phyloP scores from a whole-genome alignment of 2,113 vertebrate species.

The Sylvietta virens region DNA sequence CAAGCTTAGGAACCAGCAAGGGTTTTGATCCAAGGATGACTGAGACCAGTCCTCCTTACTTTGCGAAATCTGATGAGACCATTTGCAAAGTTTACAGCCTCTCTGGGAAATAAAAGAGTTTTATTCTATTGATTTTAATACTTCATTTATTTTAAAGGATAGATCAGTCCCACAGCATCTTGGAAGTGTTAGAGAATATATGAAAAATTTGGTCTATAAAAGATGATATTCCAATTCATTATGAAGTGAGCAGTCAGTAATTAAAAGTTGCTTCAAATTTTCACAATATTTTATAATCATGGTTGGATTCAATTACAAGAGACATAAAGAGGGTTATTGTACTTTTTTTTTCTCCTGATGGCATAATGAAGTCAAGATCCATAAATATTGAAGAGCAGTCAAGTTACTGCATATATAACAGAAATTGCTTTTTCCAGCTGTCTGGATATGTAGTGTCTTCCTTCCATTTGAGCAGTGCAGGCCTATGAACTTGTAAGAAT shows the following conservation, averaged over 20 bases:
- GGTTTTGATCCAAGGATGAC: background rate
- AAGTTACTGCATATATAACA: background rate
- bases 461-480: background rate
- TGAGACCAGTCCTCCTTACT: background rate
- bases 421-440: background rate
- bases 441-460: background rate
- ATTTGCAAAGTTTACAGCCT: background rate
- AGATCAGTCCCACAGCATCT: background rate
- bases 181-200: background rate
- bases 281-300: slow-evolving; percentile 60
- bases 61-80: background rate
- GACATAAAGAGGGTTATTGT: slow-evolving; percentile 54
- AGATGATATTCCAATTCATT: slow-evolving; percentile 58
- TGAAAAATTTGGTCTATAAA: background rate
- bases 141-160: background rate
- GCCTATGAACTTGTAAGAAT: background rate
- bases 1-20: background rate
- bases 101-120: background rate
- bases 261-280: slow-evolving; percentile 65
- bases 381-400: slow-evolving; percentile 36
- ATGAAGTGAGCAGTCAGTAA: slow-evolving; percentile 44
- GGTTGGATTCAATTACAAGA: slow-evolving; percentile 62
- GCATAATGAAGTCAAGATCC: slow-evolving; percentile 6
- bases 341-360: slow-evolving; percentile 46
- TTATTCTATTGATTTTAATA: background rate